A percentile compares a stretch with the other conserved stretches of the same genome.
These are phyloP conservation scores for Percopsis transmontana DNA, from an alignment of 2,113 vertebrate genomes.

Conservation along the genomic window DNA sequence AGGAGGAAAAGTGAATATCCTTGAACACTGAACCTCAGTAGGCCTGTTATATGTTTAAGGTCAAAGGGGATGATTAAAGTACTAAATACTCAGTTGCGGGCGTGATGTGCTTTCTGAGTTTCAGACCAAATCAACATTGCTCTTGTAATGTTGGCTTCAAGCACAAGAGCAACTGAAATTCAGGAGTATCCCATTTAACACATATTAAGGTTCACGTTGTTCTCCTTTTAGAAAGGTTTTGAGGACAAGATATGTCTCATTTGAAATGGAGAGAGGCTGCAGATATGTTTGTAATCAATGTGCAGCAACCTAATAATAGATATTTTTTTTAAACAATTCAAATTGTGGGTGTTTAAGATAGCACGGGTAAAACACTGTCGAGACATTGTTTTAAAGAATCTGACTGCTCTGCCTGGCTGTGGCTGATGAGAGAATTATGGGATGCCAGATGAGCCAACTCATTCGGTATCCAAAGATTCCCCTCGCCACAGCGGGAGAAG, in stretches of 20 bases:
- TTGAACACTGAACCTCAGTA: neutral
- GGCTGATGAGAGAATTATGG: conserved; percentile 32
- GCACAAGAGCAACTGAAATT: too few relatives aligned
- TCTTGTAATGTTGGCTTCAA: too few relatives aligned
- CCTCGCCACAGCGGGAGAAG: conserved; percentile 66
- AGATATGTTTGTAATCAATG: neutral
- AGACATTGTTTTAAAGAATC: conserved; percentile 38
- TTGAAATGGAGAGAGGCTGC: too few relatives aligned
- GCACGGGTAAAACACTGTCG: conserved; percentile 17
- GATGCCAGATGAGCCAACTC: conserved; percentile 24
- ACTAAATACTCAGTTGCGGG: too few relatives aligned
- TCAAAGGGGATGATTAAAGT: too few relatives aligned
- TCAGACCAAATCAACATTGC: too few relatives aligned
- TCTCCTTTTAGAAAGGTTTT: too few relatives aligned
- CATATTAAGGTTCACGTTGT: too few relatives aligned
- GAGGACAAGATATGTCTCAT: too few relatives aligned
- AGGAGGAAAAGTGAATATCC: neutral
- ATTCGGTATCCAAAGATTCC: conserved; percentile 68
- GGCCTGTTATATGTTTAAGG: neutral
- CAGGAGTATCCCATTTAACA: too few relatives aligned
- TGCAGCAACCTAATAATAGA: neutral
- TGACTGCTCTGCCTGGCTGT: conserved; percentile 12
- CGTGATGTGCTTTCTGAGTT: too few relatives aligned
- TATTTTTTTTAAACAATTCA: neutral
- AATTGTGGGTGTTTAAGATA: conserved; percentile 1